phyloP scores from a whole-genome alignment of 1,140 invertebrate species.

The Odontomachus brunneus region DNA sequence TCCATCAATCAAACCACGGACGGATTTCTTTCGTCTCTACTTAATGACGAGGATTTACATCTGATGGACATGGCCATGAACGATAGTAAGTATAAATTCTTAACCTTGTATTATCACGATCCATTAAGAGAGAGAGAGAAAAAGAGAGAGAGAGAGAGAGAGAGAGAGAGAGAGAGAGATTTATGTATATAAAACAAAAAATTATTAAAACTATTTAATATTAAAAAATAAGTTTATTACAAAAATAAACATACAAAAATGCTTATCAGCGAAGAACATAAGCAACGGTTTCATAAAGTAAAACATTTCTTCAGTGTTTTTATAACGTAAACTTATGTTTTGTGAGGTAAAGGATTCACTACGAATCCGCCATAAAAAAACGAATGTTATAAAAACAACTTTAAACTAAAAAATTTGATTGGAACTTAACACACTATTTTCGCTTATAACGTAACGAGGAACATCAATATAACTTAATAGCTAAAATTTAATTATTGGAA shows the following conservation, averaged over 20 bases:
- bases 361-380: background rate
- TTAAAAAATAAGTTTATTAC: slow-evolving; percentile 62
- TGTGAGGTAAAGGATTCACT: background rate
- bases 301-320: slow-evolving; percentile 9
- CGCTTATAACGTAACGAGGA: background rate
- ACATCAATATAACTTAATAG: background rate
- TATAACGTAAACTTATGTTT: background rate
- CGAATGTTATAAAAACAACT: background rate
- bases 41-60: slow-evolving; percentile 94
- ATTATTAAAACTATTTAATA: background rate
- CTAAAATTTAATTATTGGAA: background rate
- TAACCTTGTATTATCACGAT: slow-evolving; percentile 3
- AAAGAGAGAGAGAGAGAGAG: too few relatives aligned
- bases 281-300: slow-evolving; percentile 58
- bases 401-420: background rate
- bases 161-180: too few relatives aligned
- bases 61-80: slow-evolving; percentile 96
- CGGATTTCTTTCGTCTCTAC: slow-evolving; percentile 93
- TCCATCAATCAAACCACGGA: slow-evolving; percentile 91
- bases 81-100: slow-evolving; percentile 89
- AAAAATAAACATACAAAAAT: slow-evolving; percentile 72
- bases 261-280: slow-evolving; percentile 40
- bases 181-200: background rate
- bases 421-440: background rate
- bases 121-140: too few relatives aligned